A percentile compares a stretch with the other conserved stretches of the same genome.
These are phyloP conservation scores for Lacanobia wlatinum DNA, from an alignment of 2,888 invertebrate species.

Conservation along the genomic window DNA sequence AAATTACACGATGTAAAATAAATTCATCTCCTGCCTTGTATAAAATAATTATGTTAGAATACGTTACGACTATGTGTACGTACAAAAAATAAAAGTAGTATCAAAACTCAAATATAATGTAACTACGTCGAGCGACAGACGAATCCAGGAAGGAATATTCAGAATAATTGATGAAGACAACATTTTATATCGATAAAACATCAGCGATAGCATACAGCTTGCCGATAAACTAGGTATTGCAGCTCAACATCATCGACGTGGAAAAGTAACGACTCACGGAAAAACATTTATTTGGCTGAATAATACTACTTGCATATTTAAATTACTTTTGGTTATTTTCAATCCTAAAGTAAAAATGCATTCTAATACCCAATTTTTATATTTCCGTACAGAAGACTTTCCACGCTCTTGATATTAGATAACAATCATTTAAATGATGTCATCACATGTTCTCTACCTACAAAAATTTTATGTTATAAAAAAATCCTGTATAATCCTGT, in stretches of 20 bases:
- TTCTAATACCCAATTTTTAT: constrained; percentile 32
- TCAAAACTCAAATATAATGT: constrained; percentile 47
- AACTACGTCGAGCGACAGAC: constrained; percentile 33
- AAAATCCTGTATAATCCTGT: no score
- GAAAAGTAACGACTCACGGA: constrained; percentile 23
- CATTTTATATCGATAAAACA: constrained; percentile 5
- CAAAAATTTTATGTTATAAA: background rate
- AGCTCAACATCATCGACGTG: constrained; percentile 31
- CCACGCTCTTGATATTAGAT: constrained; percentile 15
- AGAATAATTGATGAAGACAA: constrained; percentile 19
- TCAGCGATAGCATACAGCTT: background rate
- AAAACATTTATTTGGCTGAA: constrained; percentile 51
- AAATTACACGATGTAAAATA: constrained; percentile 8
- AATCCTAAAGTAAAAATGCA: constrained; percentile 37
- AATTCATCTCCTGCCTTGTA: constrained; percentile 7
- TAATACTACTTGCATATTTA: constrained; percentile 54
- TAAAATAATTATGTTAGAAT: constrained; percentile 39
- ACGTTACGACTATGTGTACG: constrained; percentile 41
- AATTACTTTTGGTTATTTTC: constrained; percentile 47
- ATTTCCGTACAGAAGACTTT: constrained; percentile 26
- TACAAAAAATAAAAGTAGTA: constrained; percentile 52
- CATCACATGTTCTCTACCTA: background rate
- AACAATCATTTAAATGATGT: constrained; percentile 7
- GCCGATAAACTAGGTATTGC: constrained; percentile 14
- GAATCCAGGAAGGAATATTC: constrained; percentile 37